phyloP scores from a whole-genome alignment of 2,113 vertebrate genomes.

The Trichomycterus rosablanca region DNA sequence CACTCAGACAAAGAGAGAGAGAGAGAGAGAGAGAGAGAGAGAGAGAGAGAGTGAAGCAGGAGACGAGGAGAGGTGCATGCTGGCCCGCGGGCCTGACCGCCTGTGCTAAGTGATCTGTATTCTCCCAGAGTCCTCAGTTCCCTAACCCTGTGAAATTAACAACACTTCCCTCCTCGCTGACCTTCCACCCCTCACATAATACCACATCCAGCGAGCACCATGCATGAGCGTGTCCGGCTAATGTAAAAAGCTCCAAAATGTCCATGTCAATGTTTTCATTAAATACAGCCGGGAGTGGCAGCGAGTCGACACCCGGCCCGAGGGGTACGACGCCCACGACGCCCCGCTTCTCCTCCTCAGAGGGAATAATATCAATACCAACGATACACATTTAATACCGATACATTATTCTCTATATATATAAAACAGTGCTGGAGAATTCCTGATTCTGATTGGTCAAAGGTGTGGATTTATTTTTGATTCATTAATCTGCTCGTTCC shows the following conservation, averaged over 20 bases:
- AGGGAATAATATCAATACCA: conserved; percentile 25
- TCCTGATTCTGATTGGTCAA: no score
- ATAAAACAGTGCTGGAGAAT: no score
- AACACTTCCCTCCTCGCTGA: conserved; percentile 93
- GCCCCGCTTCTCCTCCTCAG: conserved; percentile 21
- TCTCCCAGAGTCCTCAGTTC: conserved; percentile 96
- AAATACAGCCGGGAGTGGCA: conserved; percentile 80
- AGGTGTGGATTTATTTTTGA: no score
- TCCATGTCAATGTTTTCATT: conserved; percentile 86
- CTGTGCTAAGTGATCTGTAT: conserved; percentile 99
- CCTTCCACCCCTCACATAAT: conserved; percentile 92
- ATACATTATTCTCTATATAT: conserved; percentile 5
- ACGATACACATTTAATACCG: neutral
- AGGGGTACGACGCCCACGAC: conserved; percentile 53
- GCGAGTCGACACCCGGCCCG: conserved; percentile 67
- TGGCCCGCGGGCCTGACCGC: conserved; percentile 78
- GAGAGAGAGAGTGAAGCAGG: conserved; percentile 22
- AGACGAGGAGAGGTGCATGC: conserved; percentile 67
- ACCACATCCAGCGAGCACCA: conserved; percentile 97
- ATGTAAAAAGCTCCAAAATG: conserved; percentile 85
- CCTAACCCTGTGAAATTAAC: conserved; percentile 99
- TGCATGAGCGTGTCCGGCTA: conserved; percentile 95
- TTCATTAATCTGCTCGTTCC: no score
- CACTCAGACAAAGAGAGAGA: no score
- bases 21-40: conserved; percentile 7